Evolutionary conservation across 2,797 vertebrate genomes (phyloP).

Genomic region (Danio choprae): DNA sequence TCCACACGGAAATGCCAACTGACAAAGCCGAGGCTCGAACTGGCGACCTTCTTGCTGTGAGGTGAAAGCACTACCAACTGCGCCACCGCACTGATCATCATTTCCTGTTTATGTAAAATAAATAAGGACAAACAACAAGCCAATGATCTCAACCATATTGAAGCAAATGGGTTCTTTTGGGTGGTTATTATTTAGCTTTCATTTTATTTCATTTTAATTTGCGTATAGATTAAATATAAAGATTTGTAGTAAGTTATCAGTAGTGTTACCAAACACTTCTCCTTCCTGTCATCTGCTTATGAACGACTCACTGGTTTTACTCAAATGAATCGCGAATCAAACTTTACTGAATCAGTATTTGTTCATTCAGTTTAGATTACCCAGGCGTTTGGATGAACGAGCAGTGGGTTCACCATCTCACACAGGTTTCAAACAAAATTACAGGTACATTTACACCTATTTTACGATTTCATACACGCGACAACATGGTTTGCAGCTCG

Average conservation of each 20-base stretch:
- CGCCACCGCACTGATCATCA: no score
- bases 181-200: neutral
- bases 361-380: neutral
- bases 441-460: neutral
- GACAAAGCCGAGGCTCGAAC: no score
- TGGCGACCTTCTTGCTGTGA: no score
- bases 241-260: no score
- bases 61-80: no score
- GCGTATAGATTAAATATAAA: no score
- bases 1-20: no score
- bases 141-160: no score
- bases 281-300: neutral
- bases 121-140: no score
- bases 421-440: neutral
- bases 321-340: slow-evolving; percentile 5
- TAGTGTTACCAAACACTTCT: neutral
- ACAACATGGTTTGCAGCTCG: neutral
- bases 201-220: no score
- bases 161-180: neutral
- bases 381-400: neutral
- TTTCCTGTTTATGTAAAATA: neutral
- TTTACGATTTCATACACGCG: neutral
- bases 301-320: neutral
- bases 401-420: neutral
- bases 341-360: neutral